Conservation (phyloP, 2,797 vertebrate genomes). For the Zonotrichia albicollis region DNA sequence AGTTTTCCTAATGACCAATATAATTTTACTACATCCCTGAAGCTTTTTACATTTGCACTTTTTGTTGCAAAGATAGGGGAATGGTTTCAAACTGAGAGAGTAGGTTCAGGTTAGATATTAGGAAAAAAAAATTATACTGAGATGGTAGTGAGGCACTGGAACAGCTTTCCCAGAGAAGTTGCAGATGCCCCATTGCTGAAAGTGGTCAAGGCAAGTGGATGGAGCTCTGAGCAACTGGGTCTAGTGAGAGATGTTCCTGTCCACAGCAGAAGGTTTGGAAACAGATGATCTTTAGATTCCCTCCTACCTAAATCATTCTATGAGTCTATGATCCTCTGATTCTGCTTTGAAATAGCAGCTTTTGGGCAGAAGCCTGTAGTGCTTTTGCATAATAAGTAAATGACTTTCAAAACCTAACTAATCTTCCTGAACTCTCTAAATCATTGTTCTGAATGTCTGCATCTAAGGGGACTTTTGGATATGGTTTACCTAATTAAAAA, state of each 20-base stretch:
- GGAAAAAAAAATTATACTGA: neutral
- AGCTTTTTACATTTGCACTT: neutral
- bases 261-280: neutral
- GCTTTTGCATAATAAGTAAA: neutral
- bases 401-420: neutral
- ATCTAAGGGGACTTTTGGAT: neutral
- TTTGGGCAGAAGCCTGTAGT: neutral
- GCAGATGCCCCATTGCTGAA: neutral
- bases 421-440: neutral
- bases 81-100: neutral
- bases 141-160: neutral
- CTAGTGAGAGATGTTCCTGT: neutral
- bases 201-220: neutral
- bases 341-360: neutral
- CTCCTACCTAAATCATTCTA: neutral
- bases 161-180: neutral
- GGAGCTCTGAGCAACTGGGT: neutral
- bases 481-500: neutral
- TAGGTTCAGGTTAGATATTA: neutral
- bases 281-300: neutral
- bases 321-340: too few species aligned
- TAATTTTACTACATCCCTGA: neutral
- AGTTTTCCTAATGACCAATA: neutral
- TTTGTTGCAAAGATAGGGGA: neutral
- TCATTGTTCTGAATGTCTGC: neutral